Evolutionary conservation across 2,797 vertebrate species (phyloP), one percentile per base, ranked within the genome.

Genomic region (Smutsia gigantea): DNA sequence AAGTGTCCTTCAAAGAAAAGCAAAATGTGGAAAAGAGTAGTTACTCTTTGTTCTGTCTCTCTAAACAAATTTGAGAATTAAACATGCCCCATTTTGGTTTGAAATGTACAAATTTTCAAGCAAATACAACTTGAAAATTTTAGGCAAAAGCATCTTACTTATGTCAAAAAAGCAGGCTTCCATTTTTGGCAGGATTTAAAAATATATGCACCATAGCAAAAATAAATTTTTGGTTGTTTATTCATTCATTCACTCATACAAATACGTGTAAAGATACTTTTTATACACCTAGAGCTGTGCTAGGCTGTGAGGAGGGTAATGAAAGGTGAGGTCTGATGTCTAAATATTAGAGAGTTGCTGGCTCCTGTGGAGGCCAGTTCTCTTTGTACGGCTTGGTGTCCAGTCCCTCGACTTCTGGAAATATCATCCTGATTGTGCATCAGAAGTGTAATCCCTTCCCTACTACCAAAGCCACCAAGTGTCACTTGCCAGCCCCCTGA

Each of bases 1-100:
- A 98, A 99, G 98, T 0, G 99, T 99, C 98, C 99, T 99, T 97
- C 10, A 90, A 96, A 84, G 71, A 95, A 42, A 96, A 84, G 82
- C 0, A 0, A 84, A 0, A 0, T 7, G 0, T 0, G 10, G 19
- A 29, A 89, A 53, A 74, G 31, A 46, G 82, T 51, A 89, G 57
- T 96, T 74, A 97, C 72, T 61, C n/a, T 49, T 19, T 0, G 13
- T 55, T 53, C 23, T 34, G 0, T 11, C 85, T 95, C 63, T 90
- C 42, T 29, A 87, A 82, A 72, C 5, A 79, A 82, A 57, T 19
- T 75, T 42, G 72, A 89, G 74, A 57, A 96, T 63, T 31, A 79
- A 97, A 13, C 2, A 42, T 25, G 55, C 4, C 17, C 1, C 17
- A 11, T 61, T 89, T 87, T 68, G 21, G 75, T 87, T 84, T 51